These are phyloP conservation scores for Pachyrhynchus sulphureomaculatus DNA, from an alignment of 1,140 invertebrate genomes.

Conservation along the genomic window DNA sequence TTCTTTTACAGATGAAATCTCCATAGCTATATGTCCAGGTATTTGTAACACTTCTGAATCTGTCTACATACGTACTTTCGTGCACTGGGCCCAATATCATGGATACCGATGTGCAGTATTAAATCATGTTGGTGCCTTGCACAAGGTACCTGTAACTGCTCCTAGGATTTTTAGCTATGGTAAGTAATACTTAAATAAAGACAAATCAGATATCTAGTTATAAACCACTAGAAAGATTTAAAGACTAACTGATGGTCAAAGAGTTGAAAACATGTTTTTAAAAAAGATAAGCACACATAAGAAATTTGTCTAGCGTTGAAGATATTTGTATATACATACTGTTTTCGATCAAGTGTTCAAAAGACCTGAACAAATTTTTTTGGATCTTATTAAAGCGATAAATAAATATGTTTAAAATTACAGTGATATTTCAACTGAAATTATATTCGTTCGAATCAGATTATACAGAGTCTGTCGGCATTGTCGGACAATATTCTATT, in stretches of 20 bases:
- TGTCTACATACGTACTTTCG: constrained; percentile 89
- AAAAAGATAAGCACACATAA: too few species aligned
- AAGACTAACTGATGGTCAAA: not conserved
- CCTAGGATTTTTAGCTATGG: constrained; percentile 89
- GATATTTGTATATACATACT: too few species aligned
- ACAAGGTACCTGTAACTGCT: constrained; percentile 81
- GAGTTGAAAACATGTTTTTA: not conserved
- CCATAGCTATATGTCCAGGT: constrained; percentile 86
- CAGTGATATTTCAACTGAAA: too few species aligned
- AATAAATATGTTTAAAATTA: too few species aligned
- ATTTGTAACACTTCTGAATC: constrained; percentile 92
- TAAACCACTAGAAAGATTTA: not conserved
- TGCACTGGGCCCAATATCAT: constrained; percentile 83
- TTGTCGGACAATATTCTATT: too few species aligned
- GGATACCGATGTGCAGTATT: constrained; percentile 91
- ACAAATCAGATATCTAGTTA: not conserved
- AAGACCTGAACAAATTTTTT: too few species aligned
- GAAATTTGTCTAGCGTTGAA: too few species aligned
- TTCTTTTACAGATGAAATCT: constrained; percentile 74
- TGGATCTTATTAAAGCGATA: too few species aligned
- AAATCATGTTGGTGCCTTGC: constrained; percentile 89
- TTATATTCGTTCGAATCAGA: too few species aligned
- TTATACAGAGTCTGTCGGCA: too few species aligned
- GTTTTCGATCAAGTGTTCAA: too few species aligned
- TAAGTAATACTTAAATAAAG: constrained; percentile 51